Conservation (phyloP, 2,113 vertebrate species). For the Dunckerocampus dactyliophorus region DNA sequence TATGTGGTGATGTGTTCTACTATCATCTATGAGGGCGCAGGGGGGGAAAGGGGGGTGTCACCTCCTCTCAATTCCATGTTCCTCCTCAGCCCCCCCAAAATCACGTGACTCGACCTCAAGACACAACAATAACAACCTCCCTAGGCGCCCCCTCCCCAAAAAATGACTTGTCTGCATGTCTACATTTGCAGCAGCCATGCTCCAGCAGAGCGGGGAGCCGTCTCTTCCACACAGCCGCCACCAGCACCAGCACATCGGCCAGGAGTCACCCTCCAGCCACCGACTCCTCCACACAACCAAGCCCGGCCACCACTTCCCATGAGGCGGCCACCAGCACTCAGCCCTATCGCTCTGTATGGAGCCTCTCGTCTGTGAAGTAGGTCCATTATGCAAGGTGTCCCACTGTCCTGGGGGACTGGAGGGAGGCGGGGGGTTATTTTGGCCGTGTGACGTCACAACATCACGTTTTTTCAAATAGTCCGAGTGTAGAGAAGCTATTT, state of each 20-base stretch:
- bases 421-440: too few species aligned
- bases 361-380: slow-evolving; percentile 70
- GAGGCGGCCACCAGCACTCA: slow-evolving; percentile 69
- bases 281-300: slow-evolving; percentile 38
- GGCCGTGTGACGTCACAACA: background rate
- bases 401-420: too few species aligned
- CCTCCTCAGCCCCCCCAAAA: background rate
- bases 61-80: background rate
- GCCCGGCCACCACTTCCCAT: slow-evolving; percentile 59
- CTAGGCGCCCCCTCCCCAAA: background rate
- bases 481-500: too few species aligned
- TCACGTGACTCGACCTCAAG: background rate
- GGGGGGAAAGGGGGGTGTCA: too few species aligned
- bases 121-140: slow-evolving; percentile 7
- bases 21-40: too few species aligned
- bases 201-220: slow-evolving; percentile 45
- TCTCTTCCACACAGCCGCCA: slow-evolving; percentile 30
- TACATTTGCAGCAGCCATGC: slow-evolving; percentile 53
- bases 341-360: slow-evolving; percentile 71
- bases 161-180: slow-evolving; percentile 17
- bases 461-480: too few species aligned
- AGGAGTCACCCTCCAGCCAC: slow-evolving; percentile 22
- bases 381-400: slow-evolving; percentile 12
- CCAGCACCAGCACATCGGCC: slow-evolving; percentile 48
- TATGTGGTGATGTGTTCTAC: background rate